Conservation (phyloP, 2,797 vertebrate genomes). For the Pseudochaenichthys georgianus region DNA sequence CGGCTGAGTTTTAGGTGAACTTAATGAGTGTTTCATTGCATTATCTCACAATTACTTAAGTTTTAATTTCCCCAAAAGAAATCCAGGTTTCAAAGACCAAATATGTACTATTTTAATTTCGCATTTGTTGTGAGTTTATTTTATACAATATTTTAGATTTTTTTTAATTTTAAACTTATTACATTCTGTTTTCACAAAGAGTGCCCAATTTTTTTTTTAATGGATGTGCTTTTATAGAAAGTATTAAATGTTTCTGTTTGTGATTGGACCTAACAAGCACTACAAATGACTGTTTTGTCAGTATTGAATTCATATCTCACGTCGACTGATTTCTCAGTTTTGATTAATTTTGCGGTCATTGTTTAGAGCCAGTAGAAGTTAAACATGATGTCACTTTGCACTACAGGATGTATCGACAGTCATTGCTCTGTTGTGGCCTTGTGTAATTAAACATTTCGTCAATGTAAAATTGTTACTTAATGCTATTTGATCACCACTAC, state of each 20-base stretch:
- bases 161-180: constrained; percentile 52
- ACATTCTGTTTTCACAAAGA: constrained; percentile 52
- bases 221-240: constrained; percentile 44
- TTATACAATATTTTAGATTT: constrained; percentile 68
- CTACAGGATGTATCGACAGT: constrained; percentile 44
- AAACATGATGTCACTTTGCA: constrained; percentile 65
- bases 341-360: not conserved
- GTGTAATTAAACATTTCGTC: constrained; percentile 43
- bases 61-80: constrained; percentile 49
- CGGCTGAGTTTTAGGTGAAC: constrained; percentile 36
- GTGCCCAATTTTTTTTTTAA: constrained; percentile 13
- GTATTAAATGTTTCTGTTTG: constrained; percentile 38
- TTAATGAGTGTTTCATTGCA: constrained; percentile 19
- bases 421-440: constrained; percentile 21
- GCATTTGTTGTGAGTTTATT: constrained; percentile 52
- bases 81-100: constrained; percentile 67
- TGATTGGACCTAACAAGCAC: constrained; percentile 48
- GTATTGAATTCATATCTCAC: constrained; percentile 36
- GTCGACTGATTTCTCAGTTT: not conserved
- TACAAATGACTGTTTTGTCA: constrained; percentile 31
- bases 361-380: constrained; percentile 46
- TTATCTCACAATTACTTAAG: constrained; percentile 28
- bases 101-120: constrained; percentile 57
- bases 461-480: constrained; percentile 57
- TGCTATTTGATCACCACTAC: constrained; percentile 51